Conservation (phyloP, 2,113 vertebrate species). For the Cephalopholis sonnerati region DNA sequence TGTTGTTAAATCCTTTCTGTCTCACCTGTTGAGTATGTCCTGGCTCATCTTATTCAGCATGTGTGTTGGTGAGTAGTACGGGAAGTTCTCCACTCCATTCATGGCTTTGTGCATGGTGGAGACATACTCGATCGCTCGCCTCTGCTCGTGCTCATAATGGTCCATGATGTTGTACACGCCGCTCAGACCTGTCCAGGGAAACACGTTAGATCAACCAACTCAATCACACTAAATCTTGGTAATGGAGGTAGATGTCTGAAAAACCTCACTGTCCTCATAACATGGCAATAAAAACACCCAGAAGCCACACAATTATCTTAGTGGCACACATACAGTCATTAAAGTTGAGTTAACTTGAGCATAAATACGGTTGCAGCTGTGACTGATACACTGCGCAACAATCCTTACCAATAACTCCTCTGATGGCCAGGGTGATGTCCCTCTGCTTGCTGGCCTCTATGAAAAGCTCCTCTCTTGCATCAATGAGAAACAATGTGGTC, state of each 20-base stretch:
- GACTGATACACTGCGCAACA: background rate
- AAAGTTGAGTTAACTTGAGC: background rate
- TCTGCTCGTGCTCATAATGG: slow-evolving; percentile 83
- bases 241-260: no score
- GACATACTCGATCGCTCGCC: slow-evolving; percentile 79
- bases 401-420: slow-evolving; percentile 80
- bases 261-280: background rate
- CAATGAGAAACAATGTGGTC: slow-evolving; percentile 79
- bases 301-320: background rate
- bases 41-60: slow-evolving; percentile 64
- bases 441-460: slow-evolving; percentile 72
- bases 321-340: no score
- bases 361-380: background rate
- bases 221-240: no score
- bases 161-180: slow-evolving; percentile 84
- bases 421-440: slow-evolving; percentile 65
- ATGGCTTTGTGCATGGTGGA: slow-evolving; percentile 87
- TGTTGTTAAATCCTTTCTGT: no score
- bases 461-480: slow-evolving; percentile 74
- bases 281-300: background rate
- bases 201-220: background rate
- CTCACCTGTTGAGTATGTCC: slow-evolving; percentile 79
- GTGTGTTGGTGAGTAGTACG: slow-evolving; percentile 81
- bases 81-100: slow-evolving; percentile 81
- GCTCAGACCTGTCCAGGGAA: slow-evolving; percentile 75